phyloP scores from a whole-genome alignment of 2,888 invertebrate species.

The Panopea generosa region DNA sequence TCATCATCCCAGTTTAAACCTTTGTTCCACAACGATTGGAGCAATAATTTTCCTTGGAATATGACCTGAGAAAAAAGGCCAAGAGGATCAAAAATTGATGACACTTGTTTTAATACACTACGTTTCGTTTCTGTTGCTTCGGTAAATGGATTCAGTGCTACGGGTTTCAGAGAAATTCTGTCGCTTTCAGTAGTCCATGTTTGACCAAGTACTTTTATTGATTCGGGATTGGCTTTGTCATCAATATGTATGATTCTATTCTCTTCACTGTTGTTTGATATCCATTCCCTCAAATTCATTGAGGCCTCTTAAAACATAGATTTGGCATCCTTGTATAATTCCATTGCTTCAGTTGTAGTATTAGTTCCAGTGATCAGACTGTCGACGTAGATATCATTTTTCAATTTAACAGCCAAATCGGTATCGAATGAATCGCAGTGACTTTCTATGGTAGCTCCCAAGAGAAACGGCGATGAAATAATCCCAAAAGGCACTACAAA shows the following conservation, averaged over 20 bases:
- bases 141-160: not conserved
- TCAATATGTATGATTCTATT: not conserved
- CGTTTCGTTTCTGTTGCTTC: slow-evolving; percentile 16
- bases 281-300: slow-evolving; percentile 46
- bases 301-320: slow-evolving; percentile 28
- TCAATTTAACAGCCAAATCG: slow-evolving; percentile 13
- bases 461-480: slow-evolving; percentile 35
- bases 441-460: no score
- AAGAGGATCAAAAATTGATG: slow-evolving; percentile 18
- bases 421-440: slow-evolving; percentile 29
- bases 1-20: no score
- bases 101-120: slow-evolving; percentile 11
- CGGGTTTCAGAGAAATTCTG: slow-evolving; percentile 1
- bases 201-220: slow-evolving; percentile 24
- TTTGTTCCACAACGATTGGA: no score
- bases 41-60: no score
- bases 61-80: no score
- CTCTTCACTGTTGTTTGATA: slow-evolving; percentile 14
- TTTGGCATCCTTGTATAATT: slow-evolving; percentile 24
- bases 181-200: slow-evolving; percentile 23
- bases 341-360: slow-evolving; percentile 6
- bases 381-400: no score
- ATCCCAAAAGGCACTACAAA: slow-evolving; percentile 39
- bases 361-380: slow-evolving; percentile 34
- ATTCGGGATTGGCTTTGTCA: slow-evolving; percentile 2